Base-by-base conservation (phyloP, 2,113 vertebrate species). In the Sander lucioperca region DNA sequence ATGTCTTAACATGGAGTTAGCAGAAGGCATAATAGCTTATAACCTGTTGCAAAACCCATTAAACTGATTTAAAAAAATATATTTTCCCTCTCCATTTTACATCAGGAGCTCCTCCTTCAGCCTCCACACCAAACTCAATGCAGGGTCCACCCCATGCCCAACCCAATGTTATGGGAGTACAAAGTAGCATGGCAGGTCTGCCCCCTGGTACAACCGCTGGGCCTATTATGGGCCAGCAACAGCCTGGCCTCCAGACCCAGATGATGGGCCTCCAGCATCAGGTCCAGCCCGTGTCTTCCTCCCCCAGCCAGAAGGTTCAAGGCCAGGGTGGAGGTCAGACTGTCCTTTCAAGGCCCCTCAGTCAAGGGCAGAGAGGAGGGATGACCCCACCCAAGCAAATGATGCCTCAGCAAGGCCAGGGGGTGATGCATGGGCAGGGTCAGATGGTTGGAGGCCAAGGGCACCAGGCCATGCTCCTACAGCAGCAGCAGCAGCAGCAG, bases 311-410 rank as follows among this genome's bases (percentile, higher is more conserved):
- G 90, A 97, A 99, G 97, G 96, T 96, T 89, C 95, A 96, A 91
- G 94, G 93, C 91, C 95, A 95, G 84, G 91, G 91, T 83, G 94
- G 92, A 77, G 97, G 96, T 85, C 97, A 98, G 92, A 97, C 98
- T 94, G 96, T 99, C 75, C 96, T 99, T 84, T 98, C 98, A 87
- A 96, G 98, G 93, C 96, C 97, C 88, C 96, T 97, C 86, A 97
- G 94, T 94, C 95, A 97, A 82, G 97, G 96, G 86, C 97, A 97
- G 89, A 94, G 97, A 62, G 97, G 97, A 83, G 97, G 97, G 81
- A 98, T 99, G 97, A 99, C 98, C 73, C 97, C 98, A 87, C 98
- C 98, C 71, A 99, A 99, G 93, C 98, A 98, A 87, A 96, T 99
- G 96, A 96, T 98, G 93, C 95, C 97, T 88, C 97, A 97, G 80